These are phyloP conservation scores for Glaucomys volans DNA, from an alignment of 2,113 vertebrate genomes.

Conservation along the genomic window DNA sequence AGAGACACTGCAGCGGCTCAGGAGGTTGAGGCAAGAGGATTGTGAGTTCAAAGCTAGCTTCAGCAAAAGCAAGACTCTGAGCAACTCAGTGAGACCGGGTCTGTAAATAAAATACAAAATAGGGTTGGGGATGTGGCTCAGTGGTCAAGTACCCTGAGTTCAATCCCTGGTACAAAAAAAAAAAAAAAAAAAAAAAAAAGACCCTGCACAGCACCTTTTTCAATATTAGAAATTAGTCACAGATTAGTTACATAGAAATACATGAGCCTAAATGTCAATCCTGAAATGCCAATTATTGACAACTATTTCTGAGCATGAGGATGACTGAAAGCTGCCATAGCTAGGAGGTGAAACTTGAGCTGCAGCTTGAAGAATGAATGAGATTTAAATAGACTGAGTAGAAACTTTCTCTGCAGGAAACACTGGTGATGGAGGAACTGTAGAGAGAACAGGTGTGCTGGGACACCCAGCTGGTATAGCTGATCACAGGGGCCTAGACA, in stretches of 20 bases:
- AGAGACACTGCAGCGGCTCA: background rate
- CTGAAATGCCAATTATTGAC: background rate
- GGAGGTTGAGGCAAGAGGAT: too few relatives aligned
- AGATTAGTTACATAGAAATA: background rate
- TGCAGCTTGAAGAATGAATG: background rate
- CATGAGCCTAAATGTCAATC: background rate
- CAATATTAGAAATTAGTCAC: background rate
- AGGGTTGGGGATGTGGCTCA: too few relatives aligned
- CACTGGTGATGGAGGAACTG: background rate
- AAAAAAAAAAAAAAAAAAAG: background rate
- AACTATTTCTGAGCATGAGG: background rate
- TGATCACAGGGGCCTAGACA: background rate
- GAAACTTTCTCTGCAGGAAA: background rate
- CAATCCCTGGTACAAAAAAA: too few relatives aligned
- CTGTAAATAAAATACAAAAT: too few relatives aligned
- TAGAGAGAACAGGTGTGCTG: background rate
- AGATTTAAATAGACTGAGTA: constrained; percentile 15
- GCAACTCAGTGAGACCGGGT: too few relatives aligned
- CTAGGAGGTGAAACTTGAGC: background rate
- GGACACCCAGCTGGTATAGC: background rate
- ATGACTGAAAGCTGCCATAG: background rate
- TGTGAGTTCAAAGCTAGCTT: too few relatives aligned
- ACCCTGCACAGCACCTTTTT: background rate
- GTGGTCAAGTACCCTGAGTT: too few relatives aligned
- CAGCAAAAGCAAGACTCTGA: too few relatives aligned